Conservation (phyloP, 2,888 invertebrate species). For the Apamea anceps region DNA sequence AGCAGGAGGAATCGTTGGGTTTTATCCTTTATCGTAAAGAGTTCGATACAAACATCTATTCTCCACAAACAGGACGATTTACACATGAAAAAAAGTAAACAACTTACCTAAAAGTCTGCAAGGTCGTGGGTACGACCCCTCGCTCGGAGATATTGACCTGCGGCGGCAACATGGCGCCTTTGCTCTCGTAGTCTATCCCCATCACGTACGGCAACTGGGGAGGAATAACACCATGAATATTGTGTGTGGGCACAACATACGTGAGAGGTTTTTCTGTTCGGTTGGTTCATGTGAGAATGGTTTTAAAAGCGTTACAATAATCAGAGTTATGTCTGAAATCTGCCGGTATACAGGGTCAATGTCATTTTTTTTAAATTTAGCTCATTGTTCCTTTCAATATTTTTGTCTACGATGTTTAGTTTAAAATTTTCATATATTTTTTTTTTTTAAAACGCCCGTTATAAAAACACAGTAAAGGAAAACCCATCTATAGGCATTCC, state of each 20-base stretch:
- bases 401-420: too few species aligned
- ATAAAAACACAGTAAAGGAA: too few species aligned
- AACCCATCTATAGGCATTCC: too few species aligned
- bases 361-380: neutral
- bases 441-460: too few species aligned
- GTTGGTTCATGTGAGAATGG: neutral
- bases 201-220: constrained; percentile 94
- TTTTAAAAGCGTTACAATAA: neutral
- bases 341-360: neutral
- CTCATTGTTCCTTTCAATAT: too few species aligned
- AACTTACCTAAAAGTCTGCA: constrained; percentile 93
- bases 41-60: too few species aligned
- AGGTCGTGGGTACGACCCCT: constrained; percentile 94
- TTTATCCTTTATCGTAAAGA: neutral
- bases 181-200: constrained; percentile 94
- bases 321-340: neutral
- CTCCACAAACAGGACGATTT: neutral
- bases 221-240: constrained; percentile 71
- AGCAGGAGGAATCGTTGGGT: neutral
- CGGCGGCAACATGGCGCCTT: constrained; percentile 94
- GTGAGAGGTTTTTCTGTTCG: constrained; percentile 2
- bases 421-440: too few species aligned
- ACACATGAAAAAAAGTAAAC: neutral
- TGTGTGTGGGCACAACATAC: constrained; percentile 33
- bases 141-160: constrained; percentile 95